Percentiles rank a stretch among this genome's conserved stretches.
phyloP scores from a whole-genome alignment of 2,113 vertebrate genomes.

The Anarrhichthys ocellatus region DNA sequence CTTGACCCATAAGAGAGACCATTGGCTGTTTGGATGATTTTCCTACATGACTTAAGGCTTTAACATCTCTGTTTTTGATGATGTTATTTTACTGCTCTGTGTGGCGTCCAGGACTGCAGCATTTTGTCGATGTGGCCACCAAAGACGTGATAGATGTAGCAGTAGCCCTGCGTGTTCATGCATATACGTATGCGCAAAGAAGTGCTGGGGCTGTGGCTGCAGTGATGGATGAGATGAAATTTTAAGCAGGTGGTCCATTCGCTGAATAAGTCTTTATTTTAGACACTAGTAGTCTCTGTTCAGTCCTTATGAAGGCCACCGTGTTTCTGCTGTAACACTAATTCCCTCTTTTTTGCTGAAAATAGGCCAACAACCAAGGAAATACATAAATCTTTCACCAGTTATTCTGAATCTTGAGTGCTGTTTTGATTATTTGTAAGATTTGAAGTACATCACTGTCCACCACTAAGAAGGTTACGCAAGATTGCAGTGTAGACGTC shows the following conservation, averaged over 20 bases:
- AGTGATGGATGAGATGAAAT: constrained; percentile 76
- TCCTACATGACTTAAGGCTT: constrained; percentile 34
- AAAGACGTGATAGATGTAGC: constrained; percentile 68
- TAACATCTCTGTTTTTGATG: constrained; percentile 42
- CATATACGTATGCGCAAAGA: constrained; percentile 60
- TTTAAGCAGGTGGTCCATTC: constrained; percentile 55
- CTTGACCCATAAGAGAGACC: constrained; percentile 31
- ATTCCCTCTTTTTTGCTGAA: neutral
- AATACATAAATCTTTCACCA: neutral
- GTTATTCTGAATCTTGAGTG: neutral
- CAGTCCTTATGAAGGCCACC: constrained; percentile 13
- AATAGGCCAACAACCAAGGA: neutral
- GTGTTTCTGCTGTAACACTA: constrained; percentile 11
- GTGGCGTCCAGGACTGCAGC: constrained; percentile 24
- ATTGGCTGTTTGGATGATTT: constrained; percentile 38
- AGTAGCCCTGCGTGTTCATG: constrained; percentile 50
- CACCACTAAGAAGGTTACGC: neutral
- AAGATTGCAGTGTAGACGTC: no score
- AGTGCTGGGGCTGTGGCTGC: constrained; percentile 37
- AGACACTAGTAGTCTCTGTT: constrained; percentile 16
- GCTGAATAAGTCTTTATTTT: constrained; percentile 67
- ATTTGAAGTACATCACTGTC: neutral
- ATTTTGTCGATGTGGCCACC: constrained; percentile 22
- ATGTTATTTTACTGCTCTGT: constrained; percentile 43
- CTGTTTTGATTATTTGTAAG: neutral